Evolutionary conservation across 2,888 invertebrate species (phyloP), one percentile per base, ranked within the genome.

Genomic region (Hemicrepidius hirtus): DNA sequence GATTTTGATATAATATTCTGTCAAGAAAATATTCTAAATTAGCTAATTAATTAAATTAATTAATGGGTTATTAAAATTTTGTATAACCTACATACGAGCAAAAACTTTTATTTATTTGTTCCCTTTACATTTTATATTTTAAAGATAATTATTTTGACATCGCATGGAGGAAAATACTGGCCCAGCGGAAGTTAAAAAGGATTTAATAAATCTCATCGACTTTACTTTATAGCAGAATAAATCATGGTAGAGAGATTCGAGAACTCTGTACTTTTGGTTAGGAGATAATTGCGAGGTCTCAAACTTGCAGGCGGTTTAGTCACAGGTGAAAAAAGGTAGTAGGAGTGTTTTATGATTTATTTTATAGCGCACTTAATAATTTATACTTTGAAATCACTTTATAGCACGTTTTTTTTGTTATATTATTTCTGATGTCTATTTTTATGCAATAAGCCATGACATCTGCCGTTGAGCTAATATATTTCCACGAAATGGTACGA

Each of bases 341-440:
- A 67, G 57, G 66, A 57, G 66, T 55, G 57, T 46, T 62, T 68
- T 55, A 63, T 63, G 41, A 53, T 68, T 37, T 46, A 46, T 62
- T 50, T 28, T 63, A 63, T 16, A 49, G 35, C 37, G 24, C 62
- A 44, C 62, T 13, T 69, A 53, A 37, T 57, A 63, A 69, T 69
- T 55, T 62, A 55, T 57, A 55, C 12, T 44, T 55, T 9, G 40
- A 21, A 59, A 57, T 32, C 32, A 41, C 24, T 59, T 65, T 65
- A 59, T 53, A 16, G 57, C 24, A 18, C 16, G 37, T 32, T 63
- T 62, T 35, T 32, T 62, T 35, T 32, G 24, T 40, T 55, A 7
- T 44, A 67, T 46, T 53, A 40, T 57, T 57, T 53, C 16, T 53
- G 13, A 12, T 37, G 28, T 35, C 20, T 20, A 21, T 12, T 16